Evolutionary conservation across 2,888 invertebrate genomes (phyloP).

Genomic region (Parnassius smintheus): DNA sequence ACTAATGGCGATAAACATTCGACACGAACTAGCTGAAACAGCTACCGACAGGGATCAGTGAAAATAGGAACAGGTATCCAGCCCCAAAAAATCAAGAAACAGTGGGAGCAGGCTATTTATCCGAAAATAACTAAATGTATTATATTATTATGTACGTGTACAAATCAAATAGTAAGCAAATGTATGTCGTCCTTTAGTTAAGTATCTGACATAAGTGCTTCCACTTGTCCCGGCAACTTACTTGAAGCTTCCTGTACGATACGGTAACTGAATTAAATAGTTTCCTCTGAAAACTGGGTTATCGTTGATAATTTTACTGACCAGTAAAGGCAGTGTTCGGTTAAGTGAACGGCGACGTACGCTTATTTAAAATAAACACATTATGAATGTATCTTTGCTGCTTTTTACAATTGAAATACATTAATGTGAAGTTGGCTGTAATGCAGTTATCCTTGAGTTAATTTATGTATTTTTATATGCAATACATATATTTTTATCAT

Average conservation of each 20-base stretch:
- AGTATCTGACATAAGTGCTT: constrained; percentile 43
- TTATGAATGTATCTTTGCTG: constrained; percentile 8
- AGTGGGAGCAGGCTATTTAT: no score
- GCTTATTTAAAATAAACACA: constrained; percentile 34
- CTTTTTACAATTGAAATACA: constrained; percentile 15
- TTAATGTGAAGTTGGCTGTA: background rate
- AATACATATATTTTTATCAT: no score
- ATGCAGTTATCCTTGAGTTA: no score
- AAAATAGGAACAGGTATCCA: no score
- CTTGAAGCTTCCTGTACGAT: constrained; percentile 46
- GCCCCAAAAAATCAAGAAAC: no score
- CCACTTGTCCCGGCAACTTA: constrained; percentile 53
- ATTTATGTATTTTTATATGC: no score
- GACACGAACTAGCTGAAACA: no score
- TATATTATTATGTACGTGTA: no score
- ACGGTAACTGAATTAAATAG: constrained; percentile 71
- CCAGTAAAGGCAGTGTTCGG: constrained; percentile 39
- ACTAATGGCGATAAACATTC: no score
- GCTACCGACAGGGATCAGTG: no score
- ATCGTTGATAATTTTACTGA: constrained; percentile 64
- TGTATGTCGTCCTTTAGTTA: constrained; percentile 24
- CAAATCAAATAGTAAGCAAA: constrained; percentile 8
- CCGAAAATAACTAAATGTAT: no score
- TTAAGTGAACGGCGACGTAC: constrained; percentile 38
- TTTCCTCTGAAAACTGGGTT: constrained; percentile 65